Percentiles rank a stretch among this genome's conserved stretches.
Evolutionary conservation across 1,140 invertebrate genomes (phyloP).

Genomic region (Neelides sp.): DNA sequence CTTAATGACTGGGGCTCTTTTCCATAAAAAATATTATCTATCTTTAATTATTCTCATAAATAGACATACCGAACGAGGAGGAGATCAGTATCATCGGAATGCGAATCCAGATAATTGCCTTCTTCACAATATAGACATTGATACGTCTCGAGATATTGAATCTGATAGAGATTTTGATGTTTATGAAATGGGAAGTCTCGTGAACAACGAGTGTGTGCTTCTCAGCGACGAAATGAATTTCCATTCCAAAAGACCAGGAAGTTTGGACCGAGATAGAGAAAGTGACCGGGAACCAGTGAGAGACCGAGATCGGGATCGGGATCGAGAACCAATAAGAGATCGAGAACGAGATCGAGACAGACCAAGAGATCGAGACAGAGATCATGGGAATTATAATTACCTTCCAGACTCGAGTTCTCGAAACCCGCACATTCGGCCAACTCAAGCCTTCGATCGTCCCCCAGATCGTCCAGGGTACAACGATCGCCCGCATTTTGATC

Average conservation of each 20-base stretch:
- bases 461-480: too few species aligned
- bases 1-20: too few species aligned
- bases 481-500: too few species aligned
- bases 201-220: conserved; percentile 25
- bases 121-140: conserved; percentile 25
- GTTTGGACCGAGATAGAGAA: background rate
- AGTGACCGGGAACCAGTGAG: conserved; percentile 1
- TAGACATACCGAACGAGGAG: conserved; percentile 24
- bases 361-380: background rate
- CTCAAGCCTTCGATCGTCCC: too few species aligned
- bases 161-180: conserved; percentile 26
- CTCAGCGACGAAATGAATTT: background rate
- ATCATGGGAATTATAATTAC: background rate
- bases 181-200: conserved; percentile 28
- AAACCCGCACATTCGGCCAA: too few species aligned
- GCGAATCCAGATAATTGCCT: conserved; percentile 17
- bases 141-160: conserved; percentile 15
- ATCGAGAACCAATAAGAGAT: background rate
- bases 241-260: conserved; percentile 1
- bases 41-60: conserved; percentile 1
- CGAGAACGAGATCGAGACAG: background rate
- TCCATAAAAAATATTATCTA: background rate
- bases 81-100: conserved; percentile 23
- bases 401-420: too few species aligned
- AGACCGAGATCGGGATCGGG: background rate